phyloP scores from a whole-genome alignment of 2,888 invertebrate species.

The Tinea trinotella region DNA sequence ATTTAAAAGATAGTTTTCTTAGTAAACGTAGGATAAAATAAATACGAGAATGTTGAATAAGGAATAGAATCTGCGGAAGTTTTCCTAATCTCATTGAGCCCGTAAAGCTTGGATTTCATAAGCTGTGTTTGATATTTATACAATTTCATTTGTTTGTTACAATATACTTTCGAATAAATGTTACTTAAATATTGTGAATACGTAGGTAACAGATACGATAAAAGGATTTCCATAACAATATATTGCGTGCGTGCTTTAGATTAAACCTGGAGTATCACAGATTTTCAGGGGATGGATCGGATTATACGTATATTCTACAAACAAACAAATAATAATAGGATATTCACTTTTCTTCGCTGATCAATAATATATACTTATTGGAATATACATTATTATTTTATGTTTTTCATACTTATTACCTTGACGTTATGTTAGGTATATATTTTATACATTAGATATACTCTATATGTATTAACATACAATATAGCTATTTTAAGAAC shows the following conservation, averaged over 20 bases:
- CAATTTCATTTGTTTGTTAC: constrained; percentile 7
- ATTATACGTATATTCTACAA: not conserved
- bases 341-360: constrained; percentile 2
- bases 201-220: constrained; percentile 9
- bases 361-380: not conserved
- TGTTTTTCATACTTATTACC: constrained; percentile 21
- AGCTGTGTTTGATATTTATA: constrained; percentile 5
- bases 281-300: not conserved
- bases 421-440: no score
- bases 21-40: not conserved
- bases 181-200: constrained; percentile 6
- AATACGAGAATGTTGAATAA: not conserved
- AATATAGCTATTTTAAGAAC: no score
- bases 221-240: constrained; percentile 7
- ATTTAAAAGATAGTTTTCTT: not conserved
- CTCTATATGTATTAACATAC: no score
- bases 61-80: not conserved
- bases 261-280: constrained; percentile 4
- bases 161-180: constrained; percentile 7
- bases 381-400: no score
- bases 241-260: constrained; percentile 13
- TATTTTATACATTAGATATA: no score
- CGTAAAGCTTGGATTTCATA: constrained; percentile 7
- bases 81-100: constrained; percentile 1
- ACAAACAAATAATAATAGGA: constrained; percentile 11